Conservation (phyloP, 1,140 invertebrate species). For the Drosophila pseudoobscura region DNA sequence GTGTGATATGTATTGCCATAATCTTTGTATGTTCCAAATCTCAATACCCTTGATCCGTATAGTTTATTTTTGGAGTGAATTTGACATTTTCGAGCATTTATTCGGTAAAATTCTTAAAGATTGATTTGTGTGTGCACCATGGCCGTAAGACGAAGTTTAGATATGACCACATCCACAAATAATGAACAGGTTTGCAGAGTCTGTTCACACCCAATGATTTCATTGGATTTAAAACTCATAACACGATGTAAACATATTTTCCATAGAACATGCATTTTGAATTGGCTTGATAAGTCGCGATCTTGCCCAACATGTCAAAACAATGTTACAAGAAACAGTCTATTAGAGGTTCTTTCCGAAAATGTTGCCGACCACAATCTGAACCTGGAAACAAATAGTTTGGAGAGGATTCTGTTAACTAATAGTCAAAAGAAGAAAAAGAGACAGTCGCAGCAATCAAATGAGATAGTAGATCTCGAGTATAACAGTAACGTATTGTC, state of each 20-base stretch:
- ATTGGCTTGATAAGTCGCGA: background rate
- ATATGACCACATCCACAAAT: background rate
- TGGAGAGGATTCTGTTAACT: background rate
- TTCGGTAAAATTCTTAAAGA: background rate
- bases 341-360: no score
- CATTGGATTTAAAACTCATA: background rate
- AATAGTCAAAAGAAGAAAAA: background rate
- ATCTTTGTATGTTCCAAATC: background rate
- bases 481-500: background rate
- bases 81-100: background rate
- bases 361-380: no score
- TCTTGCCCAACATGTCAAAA: background rate
- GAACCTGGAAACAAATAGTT: background rate
- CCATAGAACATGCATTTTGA: background rate
- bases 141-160: background rate
- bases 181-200: background rate
- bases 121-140: background rate
- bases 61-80: background rate
- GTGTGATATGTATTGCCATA: background rate
- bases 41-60: background rate
- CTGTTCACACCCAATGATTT: background rate
- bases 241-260: conserved; percentile 3
- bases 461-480: background rate
- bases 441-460: background rate
- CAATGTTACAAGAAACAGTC: background rate